Evolutionary conservation across 35 echinoderm and acorn worm genomes (phyloP), one percentile per base, ranked within the genome.

Genomic region (Strongylocentrotus purpuratus): DNA sequence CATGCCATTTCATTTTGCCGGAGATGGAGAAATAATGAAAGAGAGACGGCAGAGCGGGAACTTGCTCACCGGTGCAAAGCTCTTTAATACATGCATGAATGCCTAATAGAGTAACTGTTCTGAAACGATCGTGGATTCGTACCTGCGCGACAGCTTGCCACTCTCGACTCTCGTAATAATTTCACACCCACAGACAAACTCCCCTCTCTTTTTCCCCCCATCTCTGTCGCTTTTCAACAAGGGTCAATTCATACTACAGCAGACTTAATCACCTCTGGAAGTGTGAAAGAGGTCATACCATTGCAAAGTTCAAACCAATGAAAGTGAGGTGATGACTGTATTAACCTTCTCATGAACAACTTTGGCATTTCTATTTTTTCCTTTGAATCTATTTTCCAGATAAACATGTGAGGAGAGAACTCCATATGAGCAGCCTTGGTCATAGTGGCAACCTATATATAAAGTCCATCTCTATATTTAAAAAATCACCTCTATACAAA

Each of bases 81-180:
- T 78, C 65, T 78, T 78, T 78, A 78, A 78, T 78, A 46, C 87
- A 89, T 89, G 87, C 87, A 89, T 89, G 87, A 89, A 89, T 89
- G 87, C 87, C 32, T 89, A 89, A 89, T 89, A 46, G 33, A 33
- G 87, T 17, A 89, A 89, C 87, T 89, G 87, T 89, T 89, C 33
- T 89, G 31, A 46, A 89, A 46, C 87, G 33, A 89, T 89, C 33
- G 32, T 89, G 2, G 45, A 89, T 89, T 89, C 87, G 33, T 89
- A 89, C 87, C 87, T 46, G 20, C 87, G 87, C 87, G 87, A 89
- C 87, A 89, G 87, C 32, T 89, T 46, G 87, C 87, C 87, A 78
- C 45, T 89, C 87, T 89, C 87, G 18, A 89, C 87, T 89, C 87
- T 46, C 45, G 87, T 46, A 89, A 89, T 89, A 89, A 89, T 89